Base-by-base conservation (phyloP, 2,113 vertebrate species). In the Paralichthys olivaceus region DNA sequence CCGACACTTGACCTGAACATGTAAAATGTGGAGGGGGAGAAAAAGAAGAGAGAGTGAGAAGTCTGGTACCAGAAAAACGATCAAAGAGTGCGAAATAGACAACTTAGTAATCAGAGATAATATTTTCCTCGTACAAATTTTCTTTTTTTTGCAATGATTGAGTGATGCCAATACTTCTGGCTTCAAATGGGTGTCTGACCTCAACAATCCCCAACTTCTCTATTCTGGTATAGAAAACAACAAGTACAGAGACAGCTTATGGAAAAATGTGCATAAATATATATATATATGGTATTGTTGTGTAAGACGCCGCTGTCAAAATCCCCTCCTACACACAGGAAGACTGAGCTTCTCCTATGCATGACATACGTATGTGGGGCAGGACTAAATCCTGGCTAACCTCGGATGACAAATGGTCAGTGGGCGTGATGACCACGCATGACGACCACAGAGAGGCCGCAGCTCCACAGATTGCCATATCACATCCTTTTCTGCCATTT, bases 1-100 rank as follows among this genome's bases (percentile, higher is more conserved):
- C 97, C 28, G 96, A 96, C 93, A 98, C 96, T 81, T 96, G 96
- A 90, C 96, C 98, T 99, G 84, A 47, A 76, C 0, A 15, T 32
- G 55, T 8, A 34, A 45, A 19, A 59, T 17, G 43, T 45, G 43
- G 43, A 45, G 15, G 2, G 23, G 45, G 34, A 12, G 55, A 22
- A n/a, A 54, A 59, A 20, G 11, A 61, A 17, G 11, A 55, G 26
- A 26, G 13, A 47, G 20, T 72, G 40, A 77, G 72, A 32, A 64
- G 14, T 58, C 19, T 14, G 15, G 47, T 5, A 49, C 19, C 15
- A 14, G 43, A 45, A 45, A 34, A 34, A 8, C 2, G 8, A 34
- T 32, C 29, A 32, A 32, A 32, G 6, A n/a, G n/a, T n/a, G n/a
- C n/a, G n/a, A n/a, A n/a, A n/a, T n/a, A n/a, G n/a, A n/a, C n/a